phyloP scores from a whole-genome alignment of 2,797 vertebrate genomes.

The Ctenosaura bakeri region DNA sequence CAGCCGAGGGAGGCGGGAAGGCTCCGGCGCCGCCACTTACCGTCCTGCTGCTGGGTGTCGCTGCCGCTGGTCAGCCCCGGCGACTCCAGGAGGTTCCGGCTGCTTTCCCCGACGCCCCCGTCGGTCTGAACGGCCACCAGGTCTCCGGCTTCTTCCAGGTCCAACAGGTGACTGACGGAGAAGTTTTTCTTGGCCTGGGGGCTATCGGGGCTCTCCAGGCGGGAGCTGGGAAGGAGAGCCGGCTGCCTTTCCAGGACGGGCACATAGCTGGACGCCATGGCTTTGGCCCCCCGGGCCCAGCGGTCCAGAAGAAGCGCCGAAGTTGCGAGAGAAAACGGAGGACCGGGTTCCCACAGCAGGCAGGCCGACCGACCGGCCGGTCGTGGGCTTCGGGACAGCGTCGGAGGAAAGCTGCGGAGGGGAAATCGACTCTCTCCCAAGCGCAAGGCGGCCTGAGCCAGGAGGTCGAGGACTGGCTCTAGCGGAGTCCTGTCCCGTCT shows the following conservation, averaged over 20 bases:
- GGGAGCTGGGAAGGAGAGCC: slow-evolving; percentile 84
- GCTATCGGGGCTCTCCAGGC: slow-evolving; percentile 91
- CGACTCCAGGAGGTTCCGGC: slow-evolving; percentile 93
- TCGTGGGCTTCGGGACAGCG: slow-evolving; percentile 38
- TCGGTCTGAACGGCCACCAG: slow-evolving; percentile 93
- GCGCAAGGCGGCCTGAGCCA: too few species aligned
- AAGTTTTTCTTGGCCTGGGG: slow-evolving; percentile 99
- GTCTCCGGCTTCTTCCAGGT: slow-evolving; percentile 95
- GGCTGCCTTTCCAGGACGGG: slow-evolving; percentile 95
- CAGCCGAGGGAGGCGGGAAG: background rate
- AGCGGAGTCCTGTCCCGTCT: background rate
- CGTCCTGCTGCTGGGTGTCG: slow-evolving; percentile 97
- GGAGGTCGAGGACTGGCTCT: background rate
- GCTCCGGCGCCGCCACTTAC: slow-evolving; percentile 84
- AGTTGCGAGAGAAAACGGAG: background rate
- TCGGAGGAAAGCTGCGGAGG: slow-evolving; percentile 42
- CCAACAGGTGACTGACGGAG: slow-evolving; percentile 98
- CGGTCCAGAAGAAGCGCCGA: background rate
- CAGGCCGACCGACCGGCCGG: background rate
- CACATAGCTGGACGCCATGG: slow-evolving; percentile 97
- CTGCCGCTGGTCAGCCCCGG: slow-evolving; percentile 96
- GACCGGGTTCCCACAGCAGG: background rate
- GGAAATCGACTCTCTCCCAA: slow-evolving; percentile 21
- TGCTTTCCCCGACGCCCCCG: slow-evolving; percentile 90
- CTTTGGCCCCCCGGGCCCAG: slow-evolving; percentile 40